Evolutionary conservation across 2,113 vertebrate species (phyloP).

Genomic region (Perca schrenkii): DNA sequence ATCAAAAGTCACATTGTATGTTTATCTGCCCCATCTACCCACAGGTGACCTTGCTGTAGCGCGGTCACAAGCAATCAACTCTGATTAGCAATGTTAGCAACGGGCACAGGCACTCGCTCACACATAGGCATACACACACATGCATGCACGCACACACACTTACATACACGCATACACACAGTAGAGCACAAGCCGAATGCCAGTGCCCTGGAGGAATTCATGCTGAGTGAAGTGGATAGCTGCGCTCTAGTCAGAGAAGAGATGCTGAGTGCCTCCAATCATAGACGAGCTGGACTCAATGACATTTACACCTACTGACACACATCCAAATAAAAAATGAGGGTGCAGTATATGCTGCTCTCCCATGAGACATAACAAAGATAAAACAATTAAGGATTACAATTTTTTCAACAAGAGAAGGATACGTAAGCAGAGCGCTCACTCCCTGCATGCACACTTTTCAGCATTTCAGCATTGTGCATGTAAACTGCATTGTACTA

Average conservation of each 20-base stretch:
- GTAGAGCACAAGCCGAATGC: slow-evolving; percentile 39
- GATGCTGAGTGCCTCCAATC: slow-evolving; percentile 65
- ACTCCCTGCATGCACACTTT: background rate
- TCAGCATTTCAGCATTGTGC: slow-evolving; percentile 9
- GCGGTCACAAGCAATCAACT: slow-evolving; percentile 72
- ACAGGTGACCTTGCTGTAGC: slow-evolving; percentile 51
- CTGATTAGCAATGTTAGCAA: slow-evolving; percentile 67
- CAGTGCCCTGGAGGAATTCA: slow-evolving; percentile 55
- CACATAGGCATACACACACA: background rate
- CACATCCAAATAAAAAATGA: slow-evolving; percentile 48
- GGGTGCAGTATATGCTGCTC: slow-evolving; percentile 17
- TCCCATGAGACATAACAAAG: slow-evolving; percentile 23
- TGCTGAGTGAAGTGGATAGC: slow-evolving; percentile 57
- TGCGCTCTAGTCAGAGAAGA: slow-evolving; percentile 53
- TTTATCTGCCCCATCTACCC: slow-evolving; percentile 59
- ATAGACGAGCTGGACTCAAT: slow-evolving; percentile 50
- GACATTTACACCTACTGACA: slow-evolving; percentile 69
- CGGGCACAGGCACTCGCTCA: slow-evolving; percentile 3
- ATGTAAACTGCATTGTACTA: slow-evolving; percentile 8
- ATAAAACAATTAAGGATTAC: slow-evolving; percentile 26
- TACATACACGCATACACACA: slow-evolving; percentile 17
- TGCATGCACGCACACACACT: slow-evolving; percentile 1
- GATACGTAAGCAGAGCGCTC: slow-evolving; percentile 14
- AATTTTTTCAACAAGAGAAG: slow-evolving; percentile 7
- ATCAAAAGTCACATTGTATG: slow-evolving; percentile 72